A percentile compares a stretch with the other conserved stretches of the same genome.
These are phyloP conservation scores for Leptocoma aspasia DNA, from an alignment of 2,113 vertebrate genomes.

Conservation along the genomic window DNA sequence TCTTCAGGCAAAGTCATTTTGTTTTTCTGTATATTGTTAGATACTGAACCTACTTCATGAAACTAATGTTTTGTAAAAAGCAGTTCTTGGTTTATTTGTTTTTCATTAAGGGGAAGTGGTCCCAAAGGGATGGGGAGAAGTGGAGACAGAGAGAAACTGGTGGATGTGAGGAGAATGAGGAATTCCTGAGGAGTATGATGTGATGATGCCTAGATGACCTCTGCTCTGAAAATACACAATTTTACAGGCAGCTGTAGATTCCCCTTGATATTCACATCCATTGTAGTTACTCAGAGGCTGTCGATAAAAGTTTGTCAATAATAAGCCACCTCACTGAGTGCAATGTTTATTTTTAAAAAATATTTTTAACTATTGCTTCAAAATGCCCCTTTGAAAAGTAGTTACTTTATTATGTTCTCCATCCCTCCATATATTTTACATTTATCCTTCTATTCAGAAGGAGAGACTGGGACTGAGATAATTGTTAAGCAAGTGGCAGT, in stretches of 20 bases:
- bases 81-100: neutral
- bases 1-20: neutral
- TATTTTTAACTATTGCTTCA: neutral
- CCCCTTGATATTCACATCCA: neutral
- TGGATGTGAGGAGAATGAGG: neutral
- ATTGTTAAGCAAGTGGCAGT: neutral
- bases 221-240: neutral
- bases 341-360: neutral
- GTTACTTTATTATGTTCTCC: neutral
- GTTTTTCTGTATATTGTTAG: neutral
- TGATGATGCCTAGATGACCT: neutral
- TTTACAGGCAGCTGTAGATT: neutral
- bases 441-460: neutral
- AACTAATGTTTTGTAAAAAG: neutral
- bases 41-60: neutral
- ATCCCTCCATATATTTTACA: neutral
- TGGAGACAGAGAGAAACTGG: neutral
- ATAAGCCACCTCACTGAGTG: neutral
- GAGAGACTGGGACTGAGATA: neutral
- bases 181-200: neutral
- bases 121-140: neutral
- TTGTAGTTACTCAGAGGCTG: neutral
- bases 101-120: rapidly evolving
- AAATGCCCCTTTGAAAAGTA: neutral
- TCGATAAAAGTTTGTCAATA: neutral